Percentiles rank a stretch among this genome's conserved stretches.
Conservation (phyloP, 2,113 vertebrate species). For the Telmatochromis brachygnathus region DNA sequence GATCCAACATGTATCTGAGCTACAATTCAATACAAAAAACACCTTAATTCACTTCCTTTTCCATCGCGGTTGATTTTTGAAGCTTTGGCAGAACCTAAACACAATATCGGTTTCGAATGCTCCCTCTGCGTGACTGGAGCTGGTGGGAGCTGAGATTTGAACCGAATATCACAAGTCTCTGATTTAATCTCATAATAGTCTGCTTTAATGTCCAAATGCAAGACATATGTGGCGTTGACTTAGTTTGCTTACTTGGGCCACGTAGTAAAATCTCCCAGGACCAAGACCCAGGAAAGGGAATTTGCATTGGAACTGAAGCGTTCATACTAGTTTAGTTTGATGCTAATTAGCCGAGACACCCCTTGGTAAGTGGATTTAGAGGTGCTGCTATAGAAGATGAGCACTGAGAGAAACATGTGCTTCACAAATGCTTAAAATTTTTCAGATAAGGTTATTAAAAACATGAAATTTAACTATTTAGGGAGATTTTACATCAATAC, state of each 20-base stretch:
- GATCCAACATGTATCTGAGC: not conserved
- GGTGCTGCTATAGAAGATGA: not conserved
- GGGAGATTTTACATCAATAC: not conserved
- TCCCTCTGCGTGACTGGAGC: slow-evolving; percentile 65
- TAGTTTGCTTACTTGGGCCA: slow-evolving; percentile 41
- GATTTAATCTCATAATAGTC: slow-evolving; percentile 74
- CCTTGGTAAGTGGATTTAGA: slow-evolving; percentile 35
- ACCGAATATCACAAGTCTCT: slow-evolving; percentile 65
- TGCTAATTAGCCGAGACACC: slow-evolving; percentile 53
- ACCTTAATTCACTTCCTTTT: slow-evolving; percentile 19
- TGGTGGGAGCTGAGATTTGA: slow-evolving; percentile 54
- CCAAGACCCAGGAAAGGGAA: slow-evolving; percentile 46
- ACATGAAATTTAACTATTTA: not conserved
- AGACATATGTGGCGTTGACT: slow-evolving; percentile 66
- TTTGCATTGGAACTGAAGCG: slow-evolving; percentile 49
- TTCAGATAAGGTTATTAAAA: not conserved
- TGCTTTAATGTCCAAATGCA: slow-evolving; percentile 72
- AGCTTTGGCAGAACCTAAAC: slow-evolving; percentile 23
- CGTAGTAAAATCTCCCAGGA: slow-evolving; percentile 41
- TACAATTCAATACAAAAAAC: slow-evolving; percentile 26
- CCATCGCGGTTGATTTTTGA: slow-evolving; percentile 3
- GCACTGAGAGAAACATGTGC: not conserved
- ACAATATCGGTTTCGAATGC: slow-evolving; percentile 32
- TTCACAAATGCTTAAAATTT: not conserved
- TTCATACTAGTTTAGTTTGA: slow-evolving; percentile 57